Percentiles rank a stretch among this genome's conserved stretches.
phyloP scores from a whole-genome alignment of 1,140 invertebrate species.

The Ephestia elutella region DNA sequence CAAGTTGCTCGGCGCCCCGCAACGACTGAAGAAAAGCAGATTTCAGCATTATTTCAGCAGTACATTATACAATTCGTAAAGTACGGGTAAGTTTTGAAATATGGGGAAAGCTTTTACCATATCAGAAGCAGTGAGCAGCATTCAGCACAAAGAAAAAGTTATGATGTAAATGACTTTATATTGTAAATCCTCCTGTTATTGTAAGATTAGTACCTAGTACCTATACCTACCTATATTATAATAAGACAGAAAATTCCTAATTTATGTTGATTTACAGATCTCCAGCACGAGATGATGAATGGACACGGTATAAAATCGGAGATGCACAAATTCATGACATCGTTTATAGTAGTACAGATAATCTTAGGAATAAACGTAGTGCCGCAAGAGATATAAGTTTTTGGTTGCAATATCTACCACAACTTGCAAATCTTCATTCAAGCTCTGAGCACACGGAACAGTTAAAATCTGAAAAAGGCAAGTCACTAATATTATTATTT shows the following conservation, averaged over 20 bases:
- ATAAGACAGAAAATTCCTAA: no score
- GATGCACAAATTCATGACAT: slow-evolving; percentile 57
- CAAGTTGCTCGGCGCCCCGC: slow-evolving; percentile 76
- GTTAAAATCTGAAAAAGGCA: slow-evolving; percentile 41
- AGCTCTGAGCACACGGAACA: slow-evolving; percentile 39
- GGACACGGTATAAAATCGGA: slow-evolving; percentile 75
- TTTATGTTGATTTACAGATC: slow-evolving; percentile 74
- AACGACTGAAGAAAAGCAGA: slow-evolving; percentile 73
- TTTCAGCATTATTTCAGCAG: slow-evolving; percentile 75
- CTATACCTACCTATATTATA: no score
- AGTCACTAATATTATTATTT: slow-evolving; percentile 15
- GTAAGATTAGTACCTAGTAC: no score
- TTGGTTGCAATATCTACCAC: slow-evolving; percentile 66
- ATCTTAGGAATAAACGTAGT: slow-evolving; percentile 16
- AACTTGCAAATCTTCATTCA: slow-evolving; percentile 34
- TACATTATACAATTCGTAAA: slow-evolving; percentile 78
- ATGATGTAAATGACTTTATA: no score
- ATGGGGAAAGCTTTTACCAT: no score
- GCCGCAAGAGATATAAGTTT: slow-evolving; percentile 42
- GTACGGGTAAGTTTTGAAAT: slow-evolving; percentile 73
- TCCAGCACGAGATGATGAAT: slow-evolving; percentile 72
- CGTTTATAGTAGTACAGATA: slow-evolving; percentile 23
- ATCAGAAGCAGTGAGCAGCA: no score
- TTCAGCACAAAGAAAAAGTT: no score
- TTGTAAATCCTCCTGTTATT: no score